Base-by-base conservation (phyloP, 1,140 invertebrate species). In the Stenopsyche tienmushanensis region DNA sequence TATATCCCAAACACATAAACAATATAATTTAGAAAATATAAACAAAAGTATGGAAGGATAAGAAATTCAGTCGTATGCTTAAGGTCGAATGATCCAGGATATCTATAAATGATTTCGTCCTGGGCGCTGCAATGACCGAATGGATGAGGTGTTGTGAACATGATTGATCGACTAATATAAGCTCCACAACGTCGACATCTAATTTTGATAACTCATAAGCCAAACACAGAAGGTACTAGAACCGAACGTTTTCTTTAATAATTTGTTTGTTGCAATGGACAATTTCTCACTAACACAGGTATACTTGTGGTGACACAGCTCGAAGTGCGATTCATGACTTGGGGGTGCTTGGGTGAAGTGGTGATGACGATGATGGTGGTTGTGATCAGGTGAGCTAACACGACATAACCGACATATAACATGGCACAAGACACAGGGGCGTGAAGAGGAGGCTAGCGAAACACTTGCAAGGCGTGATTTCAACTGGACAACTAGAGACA, bases 211-310 rank as follows among this genome's bases (percentile, higher is more conserved):
- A 21, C 47, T 50, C 39, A 41, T 39, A 66, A 66, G 64, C 60
- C 68, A 64, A 62, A 70, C 64, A 64, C 54, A 55, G 64, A 65
- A 59, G 47, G 60, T 66, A 66, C 68, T 70, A 64, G 53, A 62
- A 62, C 60, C 64, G 68, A 53, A 62, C 60, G 44, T 62, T 64
- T 47, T 47, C 7, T 47, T 15, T 47, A 13, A 34, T 7, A 15
- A 20, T 47, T 26, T 45, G 3, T 57, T 25, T 53, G 18, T 70
- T 70, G 65, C 65, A 65, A 70, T 70, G 69, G 69, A 70, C 69
- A 70, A 70, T 70, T 67, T 70, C 69, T 70, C 65, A 70, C 69
- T 70, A 70, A 70, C 69, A 70, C 59, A 62, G 58, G 47, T 62
- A 47, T 65, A 65, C 66, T 69, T 57, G 60, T 63, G 59, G 60